Evolutionary conservation across 2,797 vertebrate genomes (phyloP), one percentile per base, ranked within the genome.

Genomic region (Protosalanx chinensis): DNA sequence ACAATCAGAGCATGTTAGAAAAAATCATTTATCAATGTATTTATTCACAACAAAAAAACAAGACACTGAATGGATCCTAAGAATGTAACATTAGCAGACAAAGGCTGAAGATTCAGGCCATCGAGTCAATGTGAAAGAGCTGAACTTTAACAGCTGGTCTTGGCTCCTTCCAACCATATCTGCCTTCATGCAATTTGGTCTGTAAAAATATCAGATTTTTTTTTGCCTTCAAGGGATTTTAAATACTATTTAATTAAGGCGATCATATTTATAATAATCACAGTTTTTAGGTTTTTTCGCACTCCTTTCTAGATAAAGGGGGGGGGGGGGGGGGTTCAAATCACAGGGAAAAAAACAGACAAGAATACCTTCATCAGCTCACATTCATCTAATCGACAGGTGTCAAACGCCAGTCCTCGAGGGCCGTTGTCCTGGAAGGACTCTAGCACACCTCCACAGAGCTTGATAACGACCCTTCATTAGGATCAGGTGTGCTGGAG

Each of bases 21-120:
- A 78, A 74, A 27, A 78, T 60, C 56, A 87, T 85, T 81, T 76
- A 18, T 61, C 60, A 3, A 69, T 69, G 61, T 61, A 79, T 58
- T 29, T 84, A 83, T 88, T 87, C 85, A 88, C 84, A 89, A 75
- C 74, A 77, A 73, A 77, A 78, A 16, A 27, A 27, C 23, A 70
- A 74, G 37, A 77, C 64, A 65, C 32, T 27, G 27, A 70, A 75
- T 75, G 60, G 53, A 76, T 79, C 77, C 46, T 82, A 80, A 67
- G 63, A 46, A 78, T 77, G 66, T 70, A 76, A 82, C 37, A 78
- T 71, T 60, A 53, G 58, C 68, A 77, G 60, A 82, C 18, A 64
- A 49, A 76, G 72, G 78, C 71, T 65, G 41, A 73, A 77, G 64
- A 81, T 27, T 74, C 81, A 76, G 81, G 78, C 67, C 71, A 30